These are phyloP conservation scores for Episyrphus balteatus DNA, from an alignment of 1,140 invertebrate genomes.

Conservation along the genomic window DNA sequence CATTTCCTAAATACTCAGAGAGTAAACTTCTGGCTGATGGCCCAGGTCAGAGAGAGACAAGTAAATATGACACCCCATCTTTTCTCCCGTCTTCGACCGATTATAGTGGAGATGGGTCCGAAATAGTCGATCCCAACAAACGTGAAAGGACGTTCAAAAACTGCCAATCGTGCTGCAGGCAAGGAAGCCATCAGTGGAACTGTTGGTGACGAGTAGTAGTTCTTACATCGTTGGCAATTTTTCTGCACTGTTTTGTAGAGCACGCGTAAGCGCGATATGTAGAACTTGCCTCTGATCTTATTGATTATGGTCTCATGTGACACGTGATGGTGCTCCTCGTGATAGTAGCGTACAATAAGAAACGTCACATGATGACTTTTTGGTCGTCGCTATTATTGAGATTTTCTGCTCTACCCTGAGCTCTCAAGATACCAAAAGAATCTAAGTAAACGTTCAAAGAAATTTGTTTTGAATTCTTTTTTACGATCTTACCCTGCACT, in stretches of 20 bases:
- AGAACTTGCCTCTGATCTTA: neutral
- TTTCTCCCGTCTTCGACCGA: conserved; percentile 11
- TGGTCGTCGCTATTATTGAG: neutral
- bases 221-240: conserved; percentile 2
- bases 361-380: conserved; percentile 23
- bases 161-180: neutral
- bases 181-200: conserved; percentile 1
- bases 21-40: too few relatives aligned
- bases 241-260: neutral
- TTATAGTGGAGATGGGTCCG: conserved; percentile 7
- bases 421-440: neutral
- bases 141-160: conserved; percentile 5
- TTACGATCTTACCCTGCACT: too few relatives aligned
- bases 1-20: too few relatives aligned
- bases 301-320: conserved; percentile 1
- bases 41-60: too few relatives aligned
- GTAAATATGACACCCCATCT: conserved; percentile 15
- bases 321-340: conserved; percentile 6
- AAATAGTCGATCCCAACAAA: conserved; percentile 6
- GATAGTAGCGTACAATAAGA: conserved; percentile 18
- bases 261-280: neutral
- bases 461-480: too few relatives aligned
- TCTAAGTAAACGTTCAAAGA: neutral
- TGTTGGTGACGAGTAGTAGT: neutral
- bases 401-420: neutral